phyloP scores from a whole-genome alignment of 2,888 invertebrate genomes.

The Homarus gammarus region DNA sequence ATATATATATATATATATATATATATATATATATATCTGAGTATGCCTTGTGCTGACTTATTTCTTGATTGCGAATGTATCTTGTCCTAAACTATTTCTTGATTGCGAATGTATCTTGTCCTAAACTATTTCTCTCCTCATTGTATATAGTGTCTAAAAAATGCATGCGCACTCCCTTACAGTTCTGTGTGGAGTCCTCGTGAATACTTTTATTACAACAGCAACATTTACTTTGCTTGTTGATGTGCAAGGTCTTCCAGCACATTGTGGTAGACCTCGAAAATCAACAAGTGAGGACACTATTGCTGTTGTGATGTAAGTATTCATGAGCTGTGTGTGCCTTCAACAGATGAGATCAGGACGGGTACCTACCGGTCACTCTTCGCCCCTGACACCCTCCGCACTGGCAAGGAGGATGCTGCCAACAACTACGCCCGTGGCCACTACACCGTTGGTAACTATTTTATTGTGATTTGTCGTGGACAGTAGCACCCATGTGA shows the following conservation, averaged over 20 bases:
- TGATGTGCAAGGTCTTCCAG: too few species aligned
- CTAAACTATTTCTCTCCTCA: neutral
- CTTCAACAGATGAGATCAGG: slow-evolving; percentile 85
- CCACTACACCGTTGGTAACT: slow-evolving; percentile 93
- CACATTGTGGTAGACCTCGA: neutral
- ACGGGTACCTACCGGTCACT: slow-evolving; percentile 96
- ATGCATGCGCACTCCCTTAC: neutral
- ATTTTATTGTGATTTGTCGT: neutral
- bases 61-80: neutral
- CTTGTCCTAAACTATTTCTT: neutral
- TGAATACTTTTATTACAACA: too few species aligned
- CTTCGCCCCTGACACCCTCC: slow-evolving; percentile 97
- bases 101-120: too few species aligned
- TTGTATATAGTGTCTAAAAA: neutral
- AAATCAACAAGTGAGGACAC: neutral
- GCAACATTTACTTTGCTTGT: too few species aligned
- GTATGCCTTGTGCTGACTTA: neutral
- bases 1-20: slow-evolving; percentile 31
- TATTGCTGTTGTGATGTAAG: neutral
- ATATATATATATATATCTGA: slow-evolving; percentile 26
- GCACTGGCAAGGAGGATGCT: slow-evolving; percentile 97
- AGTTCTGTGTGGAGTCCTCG: too few species aligned
- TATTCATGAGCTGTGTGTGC: neutral
- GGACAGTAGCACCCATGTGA: neutral
- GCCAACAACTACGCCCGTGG: slow-evolving; percentile 99